Evolutionary conservation across 2,888 invertebrate species (phyloP).

Genomic region (Taenaris catops): DNA sequence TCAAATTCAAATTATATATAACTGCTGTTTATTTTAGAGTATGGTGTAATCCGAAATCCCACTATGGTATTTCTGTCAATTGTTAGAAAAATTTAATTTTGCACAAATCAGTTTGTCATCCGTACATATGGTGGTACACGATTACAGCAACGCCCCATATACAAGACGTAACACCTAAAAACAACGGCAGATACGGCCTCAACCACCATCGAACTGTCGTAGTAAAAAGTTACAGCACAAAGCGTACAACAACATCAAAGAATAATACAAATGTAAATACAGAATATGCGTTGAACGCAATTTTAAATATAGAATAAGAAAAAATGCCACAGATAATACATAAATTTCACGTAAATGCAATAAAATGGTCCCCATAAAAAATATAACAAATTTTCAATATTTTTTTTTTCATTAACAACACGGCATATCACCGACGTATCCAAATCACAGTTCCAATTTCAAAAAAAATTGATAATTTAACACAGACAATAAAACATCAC

Average conservation of each 20-base stretch:
- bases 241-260: conserved; percentile 37
- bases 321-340: conserved; percentile 49
- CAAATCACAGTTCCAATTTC: conserved; percentile 66
- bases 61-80: no score
- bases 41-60: no score
- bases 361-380: conserved; percentile 30
- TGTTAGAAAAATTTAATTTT: conserved; percentile 1
- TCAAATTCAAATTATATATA: no score
- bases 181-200: conserved; percentile 85
- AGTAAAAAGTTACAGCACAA: conserved; percentile 43
- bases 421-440: conserved; percentile 30
- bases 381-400: conserved; percentile 4
- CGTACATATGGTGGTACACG: conserved; percentile 64
- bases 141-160: conserved; percentile 87
- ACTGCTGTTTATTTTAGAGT: no score
- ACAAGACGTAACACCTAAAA: conserved; percentile 94
- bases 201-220: conserved; percentile 79
- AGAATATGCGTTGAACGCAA: conserved; percentile 47
- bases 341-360: conserved; percentile 32
- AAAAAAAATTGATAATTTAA: no score
- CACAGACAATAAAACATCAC: conserved; percentile 28
- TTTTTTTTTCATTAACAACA: conserved; percentile 16
- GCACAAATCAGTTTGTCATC: conserved; percentile 33
- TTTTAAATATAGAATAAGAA: no score
- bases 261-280: conserved; percentile 28